Base-by-base conservation (phyloP, 92 coral and sea anemone species). In the Heteractis magnifica region DNA sequence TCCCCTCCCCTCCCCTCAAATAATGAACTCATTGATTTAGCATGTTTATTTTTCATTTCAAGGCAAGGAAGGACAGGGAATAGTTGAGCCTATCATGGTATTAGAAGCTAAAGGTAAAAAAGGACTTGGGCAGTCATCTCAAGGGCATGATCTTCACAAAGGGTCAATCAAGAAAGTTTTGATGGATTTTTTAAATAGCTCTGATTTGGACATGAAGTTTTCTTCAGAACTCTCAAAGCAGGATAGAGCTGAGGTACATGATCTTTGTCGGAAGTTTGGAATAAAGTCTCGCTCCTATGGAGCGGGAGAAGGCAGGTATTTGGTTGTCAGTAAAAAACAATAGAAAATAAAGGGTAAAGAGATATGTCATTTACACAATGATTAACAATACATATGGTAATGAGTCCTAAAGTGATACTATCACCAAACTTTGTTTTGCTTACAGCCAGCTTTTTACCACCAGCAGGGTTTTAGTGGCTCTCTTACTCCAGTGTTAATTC, bases 61-160 rank as follows among this genome's bases (percentile, higher is more conserved):
- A 23, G 95, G 98, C 0, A 93, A 92, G 34, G 90, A 87, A 71
- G 93, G 94, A 26, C 95, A 95, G 77, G 98, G 98, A 20, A 92
- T 94, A 34, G 92, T 92, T 3, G 94, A 92, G 64, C 98, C 98
- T 15, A 95, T 95, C 52, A 82, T 95, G 88, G 92, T 88, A 8
- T 62, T 84, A 16, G 96, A 92, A 23, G 89, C 80, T 34, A 88
- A 90, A 71, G 93, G 94, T 10, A 95, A 92, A 75, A 76, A 62
- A 78, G 98, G 98, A 16, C 84, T 95, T 52, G 98, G 98, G 0
- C 83, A 80, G 56, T 82, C 81, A 14, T 34, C 34, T 12, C 48
- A 79, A 10, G 77, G 83, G 15, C 51, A 51, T 3, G 90, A 87
- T 44, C 89, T 95, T 15, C 86, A 79, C 70, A 83, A 78, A 81